A percentile compares a stretch with the other conserved stretches of the same genome.
Conservation (phyloP, 2,113 vertebrate species). For the Scophthalmus maximus region DNA sequence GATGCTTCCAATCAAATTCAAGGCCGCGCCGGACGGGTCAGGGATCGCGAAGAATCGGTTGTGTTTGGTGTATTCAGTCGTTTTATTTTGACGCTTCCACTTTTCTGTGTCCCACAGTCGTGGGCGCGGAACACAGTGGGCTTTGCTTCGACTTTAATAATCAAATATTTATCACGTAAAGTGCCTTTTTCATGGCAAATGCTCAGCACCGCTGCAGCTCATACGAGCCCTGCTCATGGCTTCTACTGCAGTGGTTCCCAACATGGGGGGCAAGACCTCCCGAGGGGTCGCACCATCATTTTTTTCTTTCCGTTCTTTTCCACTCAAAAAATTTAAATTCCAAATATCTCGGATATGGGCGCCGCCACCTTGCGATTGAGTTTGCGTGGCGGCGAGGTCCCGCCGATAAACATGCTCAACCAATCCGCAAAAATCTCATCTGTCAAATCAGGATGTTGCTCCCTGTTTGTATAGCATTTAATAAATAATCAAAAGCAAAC, state of each 20-base stretch:
- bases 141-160: slow-evolving; percentile 47
- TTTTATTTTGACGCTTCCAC: slow-evolving; percentile 12
- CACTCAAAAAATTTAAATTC: too few species aligned
- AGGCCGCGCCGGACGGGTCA: background rate
- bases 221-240: background rate
- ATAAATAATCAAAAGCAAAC: too few species aligned
- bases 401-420: too few species aligned
- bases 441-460: too few species aligned
- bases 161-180: slow-evolving; percentile 72
- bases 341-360: too few species aligned
- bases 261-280: background rate
- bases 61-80: background rate
- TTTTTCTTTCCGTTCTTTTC: too few species aligned
- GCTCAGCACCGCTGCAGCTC: background rate
- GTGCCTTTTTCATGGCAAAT: slow-evolving; percentile 50
- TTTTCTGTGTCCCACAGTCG: background rate
- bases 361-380: too few species aligned
- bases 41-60: background rate
- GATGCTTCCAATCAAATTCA: background rate
- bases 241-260: background rate
- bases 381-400: too few species aligned
- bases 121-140: slow-evolving; percentile 36
- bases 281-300: background rate
- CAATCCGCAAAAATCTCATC: too few species aligned
- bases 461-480: too few species aligned